A percentile compares a stretch with the other conserved stretches of the same genome.
These are phyloP conservation scores for Eupristina koningsbergeri DNA, from an alignment of 1,140 invertebrate genomes.

Conservation along the genomic window DNA sequence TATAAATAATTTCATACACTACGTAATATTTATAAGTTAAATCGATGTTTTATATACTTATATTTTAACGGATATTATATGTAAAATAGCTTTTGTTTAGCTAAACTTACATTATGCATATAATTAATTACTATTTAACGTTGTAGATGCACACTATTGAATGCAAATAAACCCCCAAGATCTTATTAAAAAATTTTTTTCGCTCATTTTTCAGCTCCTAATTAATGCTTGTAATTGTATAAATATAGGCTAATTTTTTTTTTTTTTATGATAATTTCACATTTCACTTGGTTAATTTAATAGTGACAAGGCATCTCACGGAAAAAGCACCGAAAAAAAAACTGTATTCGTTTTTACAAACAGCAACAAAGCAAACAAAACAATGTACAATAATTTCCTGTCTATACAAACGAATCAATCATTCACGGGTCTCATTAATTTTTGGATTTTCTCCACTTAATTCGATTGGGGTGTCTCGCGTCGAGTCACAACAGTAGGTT, in stretches of 20 bases:
- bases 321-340: too few relatives aligned
- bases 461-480: background rate
- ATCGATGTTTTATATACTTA: background rate
- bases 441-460: background rate
- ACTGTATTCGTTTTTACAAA: background rate
- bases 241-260: background rate
- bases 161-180: background rate
- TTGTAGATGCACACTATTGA: background rate
- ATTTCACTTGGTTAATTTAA: background rate
- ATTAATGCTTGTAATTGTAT: background rate
- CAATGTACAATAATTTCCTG: slow-evolving; percentile 1
- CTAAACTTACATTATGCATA: background rate
- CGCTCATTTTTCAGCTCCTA: background rate
- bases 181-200: background rate
- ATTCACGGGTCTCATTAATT: background rate
- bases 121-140: slow-evolving; percentile 1
- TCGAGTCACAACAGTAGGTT: background rate
- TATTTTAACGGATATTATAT: background rate
- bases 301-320: background rate
- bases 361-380: background rate
- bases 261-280: background rate
- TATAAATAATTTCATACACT: background rate
- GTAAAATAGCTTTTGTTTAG: background rate
- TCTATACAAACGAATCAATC: background rate
- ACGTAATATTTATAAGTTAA: background rate